phyloP scores from a whole-genome alignment of 2,888 invertebrate species.

The Xanthorhoe designata region DNA sequence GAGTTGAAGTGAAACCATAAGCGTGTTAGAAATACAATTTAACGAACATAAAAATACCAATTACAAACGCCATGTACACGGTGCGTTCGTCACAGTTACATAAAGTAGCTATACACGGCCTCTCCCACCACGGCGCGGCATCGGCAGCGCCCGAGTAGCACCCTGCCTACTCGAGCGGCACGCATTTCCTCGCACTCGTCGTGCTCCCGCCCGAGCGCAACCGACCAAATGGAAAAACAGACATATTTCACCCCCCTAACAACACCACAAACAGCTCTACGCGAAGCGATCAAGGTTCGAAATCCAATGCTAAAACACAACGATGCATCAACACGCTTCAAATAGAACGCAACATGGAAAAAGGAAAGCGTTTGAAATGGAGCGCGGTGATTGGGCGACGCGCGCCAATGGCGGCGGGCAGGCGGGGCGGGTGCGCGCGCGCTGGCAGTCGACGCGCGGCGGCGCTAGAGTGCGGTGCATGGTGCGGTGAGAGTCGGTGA shows the following conservation, averaged over 20 bases:
- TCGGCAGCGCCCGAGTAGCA: conserved; percentile 26
- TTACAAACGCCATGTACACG: conserved; percentile 56
- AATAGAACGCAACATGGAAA: conserved; percentile 82
- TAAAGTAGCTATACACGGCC: conserved; percentile 30
- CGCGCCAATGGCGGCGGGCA: conserved; percentile 77
- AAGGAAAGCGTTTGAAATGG: conserved; percentile 81
- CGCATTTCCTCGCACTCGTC: conserved; percentile 72
- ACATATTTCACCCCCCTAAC: conserved; percentile 56
- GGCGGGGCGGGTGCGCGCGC: conserved; percentile 58
- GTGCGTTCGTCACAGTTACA: conserved; percentile 38
- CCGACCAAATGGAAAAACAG: conserved; percentile 81
- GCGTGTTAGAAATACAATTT: conserved; percentile 58
- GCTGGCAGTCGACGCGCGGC: conserved; percentile 56
- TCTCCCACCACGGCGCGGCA: conserved; percentile 26
- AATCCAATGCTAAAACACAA: conserved; percentile 42
- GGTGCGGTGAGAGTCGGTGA: conserved; percentile 62
- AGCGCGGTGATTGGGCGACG: conserved; percentile 80
- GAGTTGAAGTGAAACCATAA: conserved; percentile 40
- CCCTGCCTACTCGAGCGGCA: conserved; percentile 59
- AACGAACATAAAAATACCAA: conserved; percentile 76
- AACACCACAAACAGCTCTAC: neutral
- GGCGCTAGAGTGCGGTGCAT: conserved; percentile 51
- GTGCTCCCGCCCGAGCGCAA: conserved; percentile 77
- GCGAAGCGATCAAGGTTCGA: conserved; percentile 39
- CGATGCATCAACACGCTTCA: conserved; percentile 80